Evolutionary conservation across 1,140 invertebrate species (phyloP).

Genomic region (Coelopa frigida): DNA sequence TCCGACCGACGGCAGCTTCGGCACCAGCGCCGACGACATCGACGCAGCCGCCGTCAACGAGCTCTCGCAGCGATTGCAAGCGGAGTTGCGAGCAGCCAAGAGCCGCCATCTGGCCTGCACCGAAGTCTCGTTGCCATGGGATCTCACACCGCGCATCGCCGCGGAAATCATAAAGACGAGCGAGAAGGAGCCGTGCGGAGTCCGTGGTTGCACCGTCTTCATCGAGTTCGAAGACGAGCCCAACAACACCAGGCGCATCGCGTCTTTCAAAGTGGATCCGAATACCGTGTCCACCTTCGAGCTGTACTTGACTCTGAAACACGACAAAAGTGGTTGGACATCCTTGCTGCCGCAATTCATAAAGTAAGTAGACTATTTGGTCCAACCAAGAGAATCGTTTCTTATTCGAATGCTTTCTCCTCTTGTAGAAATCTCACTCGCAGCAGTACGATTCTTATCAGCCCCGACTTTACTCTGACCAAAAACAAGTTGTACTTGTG

Average conservation of each 20-base stretch:
- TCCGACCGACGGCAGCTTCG: constrained; percentile 9
- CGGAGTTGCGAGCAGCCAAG: constrained; percentile 68
- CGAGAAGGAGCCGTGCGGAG: constrained; percentile 77
- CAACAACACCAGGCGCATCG: constrained; percentile 49
- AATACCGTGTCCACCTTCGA: constrained; percentile 79
- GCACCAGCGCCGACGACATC: constrained; percentile 27
- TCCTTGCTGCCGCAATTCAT: constrained; percentile 74
- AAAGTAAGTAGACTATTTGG: constrained; percentile 59
- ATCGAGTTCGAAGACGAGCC: constrained; percentile 65
- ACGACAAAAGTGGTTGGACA: constrained; percentile 73
- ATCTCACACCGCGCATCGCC: constrained; percentile 66
- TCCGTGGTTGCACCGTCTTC: constrained; percentile 67
- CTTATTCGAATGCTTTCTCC: constrained; percentile 21
- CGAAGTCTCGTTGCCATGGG: constrained; percentile 71
- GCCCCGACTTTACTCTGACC: constrained; percentile 71
- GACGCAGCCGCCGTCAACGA: constrained; percentile 44
- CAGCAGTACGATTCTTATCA: constrained; percentile 75
- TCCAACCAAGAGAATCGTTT: too few species aligned
- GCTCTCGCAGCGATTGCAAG: constrained; percentile 63
- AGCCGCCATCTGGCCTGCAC: constrained; percentile 67
- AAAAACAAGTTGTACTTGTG: constrained; percentile 75
- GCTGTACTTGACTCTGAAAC: constrained; percentile 73
- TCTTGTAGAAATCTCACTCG: constrained; percentile 66
- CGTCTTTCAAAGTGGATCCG: constrained; percentile 71
- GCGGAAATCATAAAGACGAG: constrained; percentile 69